Conservation (phyloP, 1,140 invertebrate species). For the Theocolax elegans region DNA sequence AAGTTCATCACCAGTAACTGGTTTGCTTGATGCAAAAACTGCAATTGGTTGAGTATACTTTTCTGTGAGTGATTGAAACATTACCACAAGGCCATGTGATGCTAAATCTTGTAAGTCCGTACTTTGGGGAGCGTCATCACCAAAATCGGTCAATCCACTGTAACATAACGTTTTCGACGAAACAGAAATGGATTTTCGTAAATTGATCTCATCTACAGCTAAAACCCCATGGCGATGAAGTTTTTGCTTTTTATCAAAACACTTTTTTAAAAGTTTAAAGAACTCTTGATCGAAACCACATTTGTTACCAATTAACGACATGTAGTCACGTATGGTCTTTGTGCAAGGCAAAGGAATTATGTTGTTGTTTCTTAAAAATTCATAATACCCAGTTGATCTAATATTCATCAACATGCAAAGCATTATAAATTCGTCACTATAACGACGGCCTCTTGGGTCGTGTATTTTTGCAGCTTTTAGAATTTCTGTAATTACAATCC, state of each 20-base stretch:
- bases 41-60: neutral
- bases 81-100: neutral
- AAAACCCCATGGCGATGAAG: too few relatives aligned
- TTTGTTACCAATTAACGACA: too few relatives aligned
- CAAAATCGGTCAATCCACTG: neutral
- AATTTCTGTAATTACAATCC: too few relatives aligned
- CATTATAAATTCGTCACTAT: neutral
- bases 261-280: neutral
- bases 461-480: too few relatives aligned
- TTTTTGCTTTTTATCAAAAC: neutral
- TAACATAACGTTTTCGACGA: too few relatives aligned
- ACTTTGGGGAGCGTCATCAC: neutral
- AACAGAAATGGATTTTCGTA: too few relatives aligned
- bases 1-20: neutral
- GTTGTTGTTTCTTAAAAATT: slow-evolving; percentile 24
- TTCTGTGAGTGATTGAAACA: too few relatives aligned
- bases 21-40: neutral
- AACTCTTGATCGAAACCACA: too few relatives aligned
- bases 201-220: too few relatives aligned
- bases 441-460: neutral
- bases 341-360: slow-evolving; percentile 41
- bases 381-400: neutral
- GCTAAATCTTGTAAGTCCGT: neutral
- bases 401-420: slow-evolving; percentile 16
- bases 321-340: slow-evolving; percentile 36